A percentile compares a stretch with the other conserved stretches of the same genome.
Evolutionary conservation across 2,113 vertebrate genomes (phyloP).

Genomic region (Malurus cyaneus): DNA sequence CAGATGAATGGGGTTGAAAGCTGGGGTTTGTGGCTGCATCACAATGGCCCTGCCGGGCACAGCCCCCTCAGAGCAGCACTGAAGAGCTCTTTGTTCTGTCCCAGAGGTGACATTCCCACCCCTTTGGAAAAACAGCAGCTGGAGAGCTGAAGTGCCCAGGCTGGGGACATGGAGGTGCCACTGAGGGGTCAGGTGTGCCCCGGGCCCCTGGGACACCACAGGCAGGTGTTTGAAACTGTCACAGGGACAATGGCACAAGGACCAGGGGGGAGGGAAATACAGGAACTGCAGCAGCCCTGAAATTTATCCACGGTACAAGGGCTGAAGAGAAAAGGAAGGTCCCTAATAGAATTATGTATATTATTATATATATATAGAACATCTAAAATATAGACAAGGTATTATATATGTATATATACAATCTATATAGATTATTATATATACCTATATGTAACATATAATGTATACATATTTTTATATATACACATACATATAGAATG

Average conservation of each 20-base stretch:
- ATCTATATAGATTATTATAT: too few relatives aligned
- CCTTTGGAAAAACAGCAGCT: neutral
- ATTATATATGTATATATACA: too few relatives aligned
- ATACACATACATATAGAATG: too few relatives aligned
- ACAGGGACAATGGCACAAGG: neutral
- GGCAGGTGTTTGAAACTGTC: neutral
- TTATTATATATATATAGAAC: neutral
- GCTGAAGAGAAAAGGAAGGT: neutral
- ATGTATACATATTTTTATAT: too few relatives aligned
- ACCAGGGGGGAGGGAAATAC: neutral
- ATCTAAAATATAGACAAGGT: neutral
- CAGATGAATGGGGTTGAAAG: neutral
- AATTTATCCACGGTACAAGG: neutral
- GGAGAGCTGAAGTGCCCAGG: neutral
- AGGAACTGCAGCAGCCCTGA: neutral
- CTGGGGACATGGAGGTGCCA: neutral
- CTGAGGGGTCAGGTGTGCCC: neutral
- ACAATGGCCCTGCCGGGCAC: neutral
- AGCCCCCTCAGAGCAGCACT: neutral
- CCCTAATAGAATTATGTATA: accelerated
- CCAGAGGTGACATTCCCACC: neutral
- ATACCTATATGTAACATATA: too few relatives aligned
- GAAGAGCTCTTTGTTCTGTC: neutral
- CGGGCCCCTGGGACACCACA: neutral
- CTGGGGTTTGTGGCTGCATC: neutral